These are phyloP conservation scores for Trogon surrucura DNA, from an alignment of 2,113 vertebrate species.

Conservation along the genomic window DNA sequence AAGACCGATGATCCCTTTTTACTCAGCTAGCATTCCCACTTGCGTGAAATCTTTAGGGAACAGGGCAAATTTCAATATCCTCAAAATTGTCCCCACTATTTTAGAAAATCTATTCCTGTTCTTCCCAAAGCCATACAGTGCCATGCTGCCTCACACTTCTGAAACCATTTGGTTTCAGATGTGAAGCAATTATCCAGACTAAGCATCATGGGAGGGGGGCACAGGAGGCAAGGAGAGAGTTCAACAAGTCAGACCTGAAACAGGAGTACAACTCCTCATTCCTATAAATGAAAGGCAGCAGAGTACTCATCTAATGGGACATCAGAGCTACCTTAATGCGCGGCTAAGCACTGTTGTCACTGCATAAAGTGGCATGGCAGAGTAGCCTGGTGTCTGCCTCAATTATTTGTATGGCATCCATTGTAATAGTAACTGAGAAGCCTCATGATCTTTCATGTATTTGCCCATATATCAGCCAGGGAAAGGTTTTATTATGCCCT, in stretches of 20 bases:
- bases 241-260: constrained; percentile 37
- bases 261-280: constrained; percentile 25
- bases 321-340: constrained; percentile 8
- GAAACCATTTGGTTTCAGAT: background rate
- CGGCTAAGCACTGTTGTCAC: background rate
- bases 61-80: background rate
- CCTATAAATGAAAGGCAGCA: constrained; percentile 42
- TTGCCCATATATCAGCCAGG: background rate
- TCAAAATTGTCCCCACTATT: background rate
- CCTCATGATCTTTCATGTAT: constrained; percentile 49
- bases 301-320: constrained; percentile 19
- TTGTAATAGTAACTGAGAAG: constrained; percentile 39
- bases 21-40: background rate
- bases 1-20: background rate
- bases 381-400: background rate
- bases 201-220: background rate
- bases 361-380: background rate
- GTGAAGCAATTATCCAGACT: background rate
- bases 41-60: background rate
- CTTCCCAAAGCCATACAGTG: background rate
- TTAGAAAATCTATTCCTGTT: background rate
- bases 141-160: background rate
- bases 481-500: background rate
- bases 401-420: constrained; percentile 20
- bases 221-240: background rate